These are phyloP conservation scores for Cyanistes caeruleus DNA, from an alignment of 2,113 vertebrate species.

Conservation along the genomic window DNA sequence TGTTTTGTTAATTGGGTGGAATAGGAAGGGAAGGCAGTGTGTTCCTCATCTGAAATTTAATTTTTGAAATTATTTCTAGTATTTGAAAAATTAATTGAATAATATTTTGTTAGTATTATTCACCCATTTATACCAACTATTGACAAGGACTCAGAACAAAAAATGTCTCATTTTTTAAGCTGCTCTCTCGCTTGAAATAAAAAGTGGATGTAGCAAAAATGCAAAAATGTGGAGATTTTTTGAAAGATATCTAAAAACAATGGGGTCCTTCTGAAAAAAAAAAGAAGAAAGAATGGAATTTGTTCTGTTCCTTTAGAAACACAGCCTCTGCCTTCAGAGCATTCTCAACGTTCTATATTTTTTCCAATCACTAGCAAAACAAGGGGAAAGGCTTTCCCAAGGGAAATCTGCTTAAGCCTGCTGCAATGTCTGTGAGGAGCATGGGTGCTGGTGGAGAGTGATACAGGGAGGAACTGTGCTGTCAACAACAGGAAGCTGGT, in stretches of 20 bases:
- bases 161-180: not conserved
- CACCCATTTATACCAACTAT: not conserved
- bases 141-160: not conserved
- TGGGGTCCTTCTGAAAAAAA: not conserved
- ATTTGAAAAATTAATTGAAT: not conserved
- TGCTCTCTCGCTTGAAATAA: not conserved
- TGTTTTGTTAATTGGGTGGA: not conserved
- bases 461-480: slow-evolving; percentile 81
- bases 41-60: not conserved
- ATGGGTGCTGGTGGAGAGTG: slow-evolving; percentile 73
- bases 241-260: not conserved
- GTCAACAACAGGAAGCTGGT: slow-evolving; percentile 87
- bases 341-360: slow-evolving; percentile 30
- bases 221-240: not conserved
- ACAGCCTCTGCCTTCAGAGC: not conserved
- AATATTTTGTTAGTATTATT: not conserved
- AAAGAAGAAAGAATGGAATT: not conserved
- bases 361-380: slow-evolving; percentile 8
- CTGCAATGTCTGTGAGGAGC: slow-evolving; percentile 31
- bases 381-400: slow-evolving; percentile 59
- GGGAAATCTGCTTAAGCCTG: slow-evolving; percentile 56
- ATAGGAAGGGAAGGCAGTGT: rapidly evolving
- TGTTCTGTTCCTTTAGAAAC: not conserved
- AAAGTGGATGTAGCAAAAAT: not conserved
- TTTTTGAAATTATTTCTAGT: not conserved